These are phyloP conservation scores for Melanostigma gelatinosum DNA, from an alignment of 2,113 vertebrate genomes.

Conservation along the genomic window DNA sequence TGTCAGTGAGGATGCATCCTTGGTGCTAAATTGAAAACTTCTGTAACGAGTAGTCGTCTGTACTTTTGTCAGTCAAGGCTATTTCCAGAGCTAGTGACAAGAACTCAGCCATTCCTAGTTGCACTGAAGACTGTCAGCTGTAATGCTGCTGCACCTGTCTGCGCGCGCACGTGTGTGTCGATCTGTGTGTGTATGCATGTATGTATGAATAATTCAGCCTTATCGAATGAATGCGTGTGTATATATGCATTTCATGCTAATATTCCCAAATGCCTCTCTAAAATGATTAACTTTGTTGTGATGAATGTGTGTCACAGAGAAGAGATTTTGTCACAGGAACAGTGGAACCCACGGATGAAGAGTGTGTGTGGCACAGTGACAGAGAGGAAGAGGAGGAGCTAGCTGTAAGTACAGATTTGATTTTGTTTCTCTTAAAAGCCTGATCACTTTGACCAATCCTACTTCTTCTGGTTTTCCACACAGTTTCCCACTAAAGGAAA, in stretches of 20 bases:
- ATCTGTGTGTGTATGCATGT: neutral
- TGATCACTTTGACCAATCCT: neutral
- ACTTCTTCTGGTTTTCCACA: neutral
- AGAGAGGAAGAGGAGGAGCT: conserved; percentile 93
- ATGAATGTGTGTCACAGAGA: conserved; percentile 82
- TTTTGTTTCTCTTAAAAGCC: conserved; percentile 5
- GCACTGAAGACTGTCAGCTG: conserved; percentile 63
- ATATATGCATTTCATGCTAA: neutral
- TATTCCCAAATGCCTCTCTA: neutral
- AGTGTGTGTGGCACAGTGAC: conserved; percentile 96
- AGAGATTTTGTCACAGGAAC: conserved; percentile 89
- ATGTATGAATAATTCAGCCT: neutral
- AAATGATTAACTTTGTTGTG: conserved; percentile 5
- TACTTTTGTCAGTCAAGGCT: conserved; percentile 65
- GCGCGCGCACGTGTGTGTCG: neutral
- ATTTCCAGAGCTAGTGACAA: conserved; percentile 78
- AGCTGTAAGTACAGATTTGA: conserved; percentile 85
- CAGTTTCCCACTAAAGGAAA: neutral
- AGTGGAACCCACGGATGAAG: conserved; percentile 93
- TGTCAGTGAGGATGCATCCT: conserved; percentile 30
- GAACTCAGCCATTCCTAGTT: conserved; percentile 56
- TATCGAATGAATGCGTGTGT: neutral
- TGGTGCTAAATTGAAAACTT: conserved; percentile 72
- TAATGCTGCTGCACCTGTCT: conserved; percentile 67
- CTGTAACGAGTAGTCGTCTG: conserved; percentile 64